phyloP scores from a whole-genome alignment of 2,113 vertebrate species.

The Piprites chloris region DNA sequence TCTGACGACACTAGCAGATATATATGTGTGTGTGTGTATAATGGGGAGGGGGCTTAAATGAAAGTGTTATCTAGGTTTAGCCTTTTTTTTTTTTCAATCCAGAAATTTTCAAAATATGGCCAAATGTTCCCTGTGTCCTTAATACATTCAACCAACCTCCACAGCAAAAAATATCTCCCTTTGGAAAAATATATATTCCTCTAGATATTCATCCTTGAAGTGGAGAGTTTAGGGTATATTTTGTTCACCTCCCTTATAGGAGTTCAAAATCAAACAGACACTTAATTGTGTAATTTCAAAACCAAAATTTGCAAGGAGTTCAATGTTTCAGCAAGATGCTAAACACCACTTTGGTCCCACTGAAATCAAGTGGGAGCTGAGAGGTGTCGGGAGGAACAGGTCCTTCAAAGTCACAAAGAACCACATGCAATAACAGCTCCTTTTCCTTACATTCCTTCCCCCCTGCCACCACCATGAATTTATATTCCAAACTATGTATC shows the following conservation, averaged over 20 bases:
- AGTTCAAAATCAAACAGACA: background rate
- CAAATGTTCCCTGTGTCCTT: background rate
- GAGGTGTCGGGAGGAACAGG: background rate
- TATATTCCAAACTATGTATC: constrained; percentile 63
- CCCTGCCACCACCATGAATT: background rate
- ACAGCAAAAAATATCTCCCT: background rate
- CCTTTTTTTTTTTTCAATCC: background rate
- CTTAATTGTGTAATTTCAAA: background rate
- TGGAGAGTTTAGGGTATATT: background rate
- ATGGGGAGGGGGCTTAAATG: background rate
- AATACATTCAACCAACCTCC: background rate
- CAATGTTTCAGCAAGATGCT: background rate
- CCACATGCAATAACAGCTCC: background rate
- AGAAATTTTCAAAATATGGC: background rate
- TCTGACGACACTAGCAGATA: background rate
- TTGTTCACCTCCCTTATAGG: background rate
- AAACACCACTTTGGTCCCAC: background rate
- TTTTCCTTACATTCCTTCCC: background rate
- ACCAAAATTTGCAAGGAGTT: background rate
- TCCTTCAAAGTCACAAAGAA: constrained; percentile 18
- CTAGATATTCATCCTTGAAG: background rate
- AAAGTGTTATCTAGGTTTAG: background rate
- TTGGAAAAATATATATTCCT: background rate
- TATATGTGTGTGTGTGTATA: background rate
- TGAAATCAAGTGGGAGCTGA: background rate